Evolutionary conservation across 2,888 invertebrate genomes (phyloP), one percentile per base, ranked within the genome.

Genomic region (Chymomyza procnemis): DNA sequence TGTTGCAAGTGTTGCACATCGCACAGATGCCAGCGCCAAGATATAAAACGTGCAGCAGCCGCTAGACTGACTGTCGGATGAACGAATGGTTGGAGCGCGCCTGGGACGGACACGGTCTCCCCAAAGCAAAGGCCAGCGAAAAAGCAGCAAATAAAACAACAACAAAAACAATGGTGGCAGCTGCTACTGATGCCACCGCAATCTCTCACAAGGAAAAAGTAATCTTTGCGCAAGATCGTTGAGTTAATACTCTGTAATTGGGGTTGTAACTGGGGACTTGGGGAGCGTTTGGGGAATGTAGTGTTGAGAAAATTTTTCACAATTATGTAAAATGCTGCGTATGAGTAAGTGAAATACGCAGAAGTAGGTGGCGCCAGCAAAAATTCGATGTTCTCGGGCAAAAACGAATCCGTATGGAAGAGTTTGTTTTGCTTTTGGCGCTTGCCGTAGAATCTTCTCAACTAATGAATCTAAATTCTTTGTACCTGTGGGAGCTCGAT

Each of bases 101-200:
- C n/a, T n/a, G 56, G 66, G 61, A 63, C 63, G 63, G 26, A 59
- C 55, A 46, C 69, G 56, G 41, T 41, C 26, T 16, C n/a, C n/a
- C n/a, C n/a, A 68, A 48, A 61, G 59, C 19, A 34, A 61, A 50
- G 47, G 61, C 26, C 47, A 48, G 22, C 52, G 21, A 26, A 50
- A 26, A 41, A 54, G 16, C 52, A 34, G 34, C 26, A 18, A 52
- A 56, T 58, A 66, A 70, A 30, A 18, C 67, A 85, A 18, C 67
- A 85, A 75, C 78, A 88, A 86, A 78, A 88, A 87, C 86, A 87
- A 84, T 80, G 84, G 81, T 85, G 83, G 87, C 80, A 87, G 87
- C 80, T 82, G 80, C 80, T 81, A 87, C 81, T 73, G 83, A 60
- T 64, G 71, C 54, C 54, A 8, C 54, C 54, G 54, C 54, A 0